These are phyloP conservation scores for Tamias sibiricus DNA, from an alignment of 2,113 vertebrate genomes.

Conservation along the genomic window DNA sequence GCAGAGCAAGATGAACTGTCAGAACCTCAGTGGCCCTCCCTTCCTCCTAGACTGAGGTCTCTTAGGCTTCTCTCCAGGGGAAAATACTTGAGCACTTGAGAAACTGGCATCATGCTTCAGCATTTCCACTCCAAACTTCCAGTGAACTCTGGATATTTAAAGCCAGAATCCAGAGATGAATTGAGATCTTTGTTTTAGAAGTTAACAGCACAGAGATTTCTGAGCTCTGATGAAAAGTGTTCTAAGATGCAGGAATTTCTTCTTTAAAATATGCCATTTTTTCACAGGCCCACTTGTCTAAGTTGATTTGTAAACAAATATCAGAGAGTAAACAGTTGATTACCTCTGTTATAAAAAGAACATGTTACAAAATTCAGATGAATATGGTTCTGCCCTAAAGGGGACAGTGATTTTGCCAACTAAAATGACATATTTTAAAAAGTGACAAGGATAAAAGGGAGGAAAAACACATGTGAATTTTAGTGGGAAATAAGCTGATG, in stretches of 20 bases:
- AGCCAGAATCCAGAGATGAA: neutral
- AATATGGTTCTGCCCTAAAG: neutral
- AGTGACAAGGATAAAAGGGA: neutral
- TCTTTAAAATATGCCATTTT: neutral
- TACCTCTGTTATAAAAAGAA: neutral
- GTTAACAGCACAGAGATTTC: neutral
- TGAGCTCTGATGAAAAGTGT: neutral
- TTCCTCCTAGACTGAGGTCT: neutral
- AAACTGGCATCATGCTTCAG: neutral
- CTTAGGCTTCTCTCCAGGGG: neutral
- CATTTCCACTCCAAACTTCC: neutral
- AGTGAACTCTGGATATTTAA: neutral
- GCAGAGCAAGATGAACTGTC: neutral
- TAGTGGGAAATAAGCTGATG: neutral
- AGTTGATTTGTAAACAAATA: constrained; percentile 43
- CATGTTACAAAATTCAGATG: neutral
- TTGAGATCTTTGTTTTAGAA: constrained; percentile 47
- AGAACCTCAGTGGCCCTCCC: neutral
- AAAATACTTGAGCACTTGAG: neutral
- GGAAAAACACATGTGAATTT: constrained; percentile 39
- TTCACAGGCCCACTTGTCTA: neutral
- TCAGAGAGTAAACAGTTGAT: neutral
- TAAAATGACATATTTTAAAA: neutral
- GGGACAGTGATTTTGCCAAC: neutral
- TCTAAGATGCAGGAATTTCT: neutral